Evolutionary conservation across 2,888 invertebrate species (phyloP).

Genomic region (Watsonalla cultraria): DNA sequence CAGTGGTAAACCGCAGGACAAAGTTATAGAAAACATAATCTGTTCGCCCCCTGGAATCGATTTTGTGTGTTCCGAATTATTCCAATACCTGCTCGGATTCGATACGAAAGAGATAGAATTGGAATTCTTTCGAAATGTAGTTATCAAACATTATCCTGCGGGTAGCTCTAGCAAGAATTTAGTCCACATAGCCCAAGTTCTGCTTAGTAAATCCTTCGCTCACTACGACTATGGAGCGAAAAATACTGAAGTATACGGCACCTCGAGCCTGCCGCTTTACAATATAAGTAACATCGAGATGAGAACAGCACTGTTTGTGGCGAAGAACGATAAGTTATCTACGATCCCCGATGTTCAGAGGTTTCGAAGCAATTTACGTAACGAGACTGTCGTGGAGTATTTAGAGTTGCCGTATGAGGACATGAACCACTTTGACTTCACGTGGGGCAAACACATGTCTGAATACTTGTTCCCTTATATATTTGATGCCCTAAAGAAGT

Average conservation of each 20-base stretch:
- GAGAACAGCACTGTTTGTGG: not conserved
- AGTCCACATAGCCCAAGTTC: conserved; percentile 35
- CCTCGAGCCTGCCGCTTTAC: not conserved
- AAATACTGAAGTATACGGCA: not conserved
- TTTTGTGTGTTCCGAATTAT: not conserved
- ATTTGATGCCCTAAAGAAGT: not conserved
- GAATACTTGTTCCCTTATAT: not conserved
- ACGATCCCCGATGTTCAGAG: not conserved
- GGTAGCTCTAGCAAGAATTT: conserved; percentile 39
- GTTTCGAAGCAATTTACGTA: not conserved
- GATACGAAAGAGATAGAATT: conserved; percentile 27
- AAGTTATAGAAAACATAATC: not conserved
- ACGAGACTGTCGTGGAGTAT: not conserved
- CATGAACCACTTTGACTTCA: not conserved
- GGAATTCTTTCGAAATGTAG: conserved; percentile 16
- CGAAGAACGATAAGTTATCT: not conserved
- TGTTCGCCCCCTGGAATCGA: not conserved
- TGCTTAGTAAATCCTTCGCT: conserved; percentile 25
- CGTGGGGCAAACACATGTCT: not conserved
- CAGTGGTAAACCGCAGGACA: not conserved
- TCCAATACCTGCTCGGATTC: conserved; percentile 12
- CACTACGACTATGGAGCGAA: conserved; percentile 19
- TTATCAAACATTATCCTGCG: conserved; percentile 31
- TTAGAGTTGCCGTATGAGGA: not conserved
- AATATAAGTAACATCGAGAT: not conserved